Conservation (phyloP, 2,888 invertebrate genomes). For the Epinotia brunnichana region DNA sequence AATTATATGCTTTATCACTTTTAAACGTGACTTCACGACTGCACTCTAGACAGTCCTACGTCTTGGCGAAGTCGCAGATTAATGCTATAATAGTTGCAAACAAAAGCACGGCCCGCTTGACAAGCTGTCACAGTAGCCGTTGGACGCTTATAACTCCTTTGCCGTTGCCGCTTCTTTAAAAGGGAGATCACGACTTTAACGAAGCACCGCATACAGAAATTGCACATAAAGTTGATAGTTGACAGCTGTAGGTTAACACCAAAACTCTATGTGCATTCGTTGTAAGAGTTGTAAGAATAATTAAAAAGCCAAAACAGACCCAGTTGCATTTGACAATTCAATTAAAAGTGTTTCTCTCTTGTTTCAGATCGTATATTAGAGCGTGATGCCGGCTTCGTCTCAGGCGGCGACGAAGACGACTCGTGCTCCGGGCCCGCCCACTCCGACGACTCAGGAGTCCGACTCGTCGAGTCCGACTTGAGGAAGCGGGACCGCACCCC, state of each 20-base stretch:
- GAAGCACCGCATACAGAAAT: too few relatives aligned
- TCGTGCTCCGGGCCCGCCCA: constrained; percentile 81
- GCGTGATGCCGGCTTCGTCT: constrained; percentile 89
- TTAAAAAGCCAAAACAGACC: background rate
- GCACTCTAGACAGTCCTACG: background rate
- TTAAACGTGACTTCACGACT: background rate
- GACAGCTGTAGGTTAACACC: too few relatives aligned
- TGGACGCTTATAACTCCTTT: too few relatives aligned
- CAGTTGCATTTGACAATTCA: background rate
- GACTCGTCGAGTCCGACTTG: constrained; percentile 69
- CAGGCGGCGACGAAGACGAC: constrained; percentile 88
- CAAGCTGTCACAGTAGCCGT: too few relatives aligned
- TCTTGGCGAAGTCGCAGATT: too few relatives aligned
- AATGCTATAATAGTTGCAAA: too few relatives aligned
- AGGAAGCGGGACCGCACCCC: constrained; percentile 84
- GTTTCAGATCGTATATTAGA: constrained; percentile 84
- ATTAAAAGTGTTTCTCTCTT: constrained; percentile 51
- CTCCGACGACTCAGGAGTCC: constrained; percentile 80
- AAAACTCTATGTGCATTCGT: too few relatives aligned
- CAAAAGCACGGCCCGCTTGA: too few relatives aligned
- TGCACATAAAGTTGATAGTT: too few relatives aligned
- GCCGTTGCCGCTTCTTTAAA: too few relatives aligned
- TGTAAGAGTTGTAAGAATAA: background rate
- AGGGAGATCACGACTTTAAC: too few relatives aligned
- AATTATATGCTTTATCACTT: background rate